Base-by-base conservation (phyloP, 2,797 vertebrate genomes). In the Coregonus ussuriensis region DNA sequence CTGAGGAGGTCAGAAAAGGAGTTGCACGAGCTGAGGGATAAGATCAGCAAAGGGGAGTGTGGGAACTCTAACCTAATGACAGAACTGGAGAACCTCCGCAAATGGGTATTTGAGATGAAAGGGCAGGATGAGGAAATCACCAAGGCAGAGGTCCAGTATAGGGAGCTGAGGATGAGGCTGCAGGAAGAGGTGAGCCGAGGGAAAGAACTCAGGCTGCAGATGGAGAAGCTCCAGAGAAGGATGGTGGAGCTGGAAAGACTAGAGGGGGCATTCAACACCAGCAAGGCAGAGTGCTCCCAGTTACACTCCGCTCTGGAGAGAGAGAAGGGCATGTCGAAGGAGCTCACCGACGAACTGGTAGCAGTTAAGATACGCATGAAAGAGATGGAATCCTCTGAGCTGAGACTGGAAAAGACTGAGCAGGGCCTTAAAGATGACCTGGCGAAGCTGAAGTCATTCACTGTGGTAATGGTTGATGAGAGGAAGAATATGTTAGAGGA, bases 71-170 rank as follows among this genome's bases (percentile, higher is more conserved):
- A 96, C 79, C 91, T 99, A 82, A 96, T 98, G 89, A 93, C 96
- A 3, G 97, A 99, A 88, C 89, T 99, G 79, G 98, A 99, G 89
- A 98, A 95, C 79, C 94, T 99, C 37, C 93, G 96, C 5, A 98
- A 98, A 82, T 94, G 92, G 0, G 95, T 99, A 15, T 92, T 98
- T 74, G 97, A 99, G 88, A 99, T 99, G 97, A 97, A 99, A 84
- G 97, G 97, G 13, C 99, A 99, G 79, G 98, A 99, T 62, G 97
- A 98, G 81, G 98, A 99, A 87, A 98, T 99, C 86, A 97, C 94
- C 0, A 98, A 97, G 88, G 97, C 96, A 0, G 98, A 99, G 91
- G 93, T 93, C 74, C 96, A 97, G 77, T 98, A 96, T 84, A 95
- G 93, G 80, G 97, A 98, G 71, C 85, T 99, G 35, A 95, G 92